Percentiles rank a stretch among this genome's conserved stretches.
Conservation (phyloP, 2,888 invertebrate species). For the Onthophagus sagittarius region DNA sequence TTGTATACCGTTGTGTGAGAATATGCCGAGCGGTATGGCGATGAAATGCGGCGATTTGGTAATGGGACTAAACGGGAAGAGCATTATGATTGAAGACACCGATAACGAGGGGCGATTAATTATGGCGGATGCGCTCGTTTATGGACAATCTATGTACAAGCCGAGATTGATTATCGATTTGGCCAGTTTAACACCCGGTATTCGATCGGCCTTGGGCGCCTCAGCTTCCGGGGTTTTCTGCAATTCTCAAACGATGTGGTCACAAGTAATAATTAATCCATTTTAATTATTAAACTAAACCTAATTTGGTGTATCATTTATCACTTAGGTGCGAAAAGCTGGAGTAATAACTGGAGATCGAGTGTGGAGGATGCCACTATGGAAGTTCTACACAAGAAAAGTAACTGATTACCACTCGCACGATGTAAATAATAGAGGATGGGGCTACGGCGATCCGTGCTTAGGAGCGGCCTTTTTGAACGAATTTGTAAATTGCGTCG, state of each 20-base stretch:
- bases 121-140: constrained; percentile 44
- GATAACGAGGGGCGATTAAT: constrained; percentile 53
- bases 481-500: constrained; percentile 55
- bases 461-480: constrained; percentile 47
- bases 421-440: constrained; percentile 46
- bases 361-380: constrained; percentile 62
- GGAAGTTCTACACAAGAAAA: constrained; percentile 52
- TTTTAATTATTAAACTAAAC: too few relatives aligned
- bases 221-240: constrained; percentile 55
- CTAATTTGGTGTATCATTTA: too few relatives aligned
- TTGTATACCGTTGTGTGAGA: constrained; percentile 48
- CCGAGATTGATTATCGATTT: constrained; percentile 65
- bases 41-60: constrained; percentile 54
- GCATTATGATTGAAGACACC: constrained; percentile 60
- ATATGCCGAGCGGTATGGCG: constrained; percentile 58
- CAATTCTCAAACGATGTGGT: constrained; percentile 53
- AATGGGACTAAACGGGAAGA: constrained; percentile 55
- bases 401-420: constrained; percentile 45
- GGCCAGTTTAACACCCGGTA: constrained; percentile 63
- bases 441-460: constrained; percentile 44
- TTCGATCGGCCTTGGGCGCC: constrained; percentile 53
- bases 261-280: constrained; percentile 37
- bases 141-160: constrained; percentile 50
- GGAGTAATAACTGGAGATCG: constrained; percentile 56
- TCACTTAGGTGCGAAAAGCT: constrained; percentile 47